phyloP scores from a whole-genome alignment of 2,888 invertebrate species.

The Diachrysia chrysitis region DNA sequence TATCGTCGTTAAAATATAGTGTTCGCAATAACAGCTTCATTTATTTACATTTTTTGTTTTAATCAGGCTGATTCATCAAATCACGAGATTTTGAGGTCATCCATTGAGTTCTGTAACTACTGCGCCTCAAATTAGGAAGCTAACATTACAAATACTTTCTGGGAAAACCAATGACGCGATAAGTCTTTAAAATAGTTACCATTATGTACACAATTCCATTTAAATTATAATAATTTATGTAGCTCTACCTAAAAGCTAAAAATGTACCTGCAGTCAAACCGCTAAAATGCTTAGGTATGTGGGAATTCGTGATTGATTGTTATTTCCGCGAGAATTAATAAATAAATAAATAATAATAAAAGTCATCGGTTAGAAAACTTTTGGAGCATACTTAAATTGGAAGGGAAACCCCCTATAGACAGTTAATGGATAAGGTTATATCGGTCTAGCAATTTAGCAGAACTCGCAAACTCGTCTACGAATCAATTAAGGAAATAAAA shows the following conservation, averaged over 20 bases:
- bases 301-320: too few relatives aligned
- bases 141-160: slow-evolving; percentile 34
- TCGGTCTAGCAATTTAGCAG: neutral
- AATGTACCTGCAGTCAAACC: too few relatives aligned
- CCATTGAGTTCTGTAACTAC: slow-evolving; percentile 18
- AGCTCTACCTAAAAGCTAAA: too few relatives aligned
- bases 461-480: neutral
- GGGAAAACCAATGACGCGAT: slow-evolving; percentile 32
- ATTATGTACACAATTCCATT: too few relatives aligned
- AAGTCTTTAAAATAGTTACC: too few relatives aligned
- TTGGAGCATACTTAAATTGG: neutral
- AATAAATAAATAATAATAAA: too few relatives aligned
- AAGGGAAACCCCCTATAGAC: neutral
- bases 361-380: slow-evolving; percentile 13
- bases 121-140: slow-evolving; percentile 29
- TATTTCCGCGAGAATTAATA: too few relatives aligned
- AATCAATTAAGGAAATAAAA: neutral
- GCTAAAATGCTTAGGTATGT: too few relatives aligned
- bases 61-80: slow-evolving; percentile 9
- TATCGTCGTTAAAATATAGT: too few relatives aligned
- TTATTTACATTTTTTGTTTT: slow-evolving; percentile 1
- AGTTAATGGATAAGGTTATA: neutral
- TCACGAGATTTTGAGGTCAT: slow-evolving; percentile 22
- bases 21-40: slow-evolving; percentile 7
- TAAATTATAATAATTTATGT: too few relatives aligned